Base-by-base conservation (phyloP, 2,113 vertebrate species). In the Alligator mississippiensis region DNA sequence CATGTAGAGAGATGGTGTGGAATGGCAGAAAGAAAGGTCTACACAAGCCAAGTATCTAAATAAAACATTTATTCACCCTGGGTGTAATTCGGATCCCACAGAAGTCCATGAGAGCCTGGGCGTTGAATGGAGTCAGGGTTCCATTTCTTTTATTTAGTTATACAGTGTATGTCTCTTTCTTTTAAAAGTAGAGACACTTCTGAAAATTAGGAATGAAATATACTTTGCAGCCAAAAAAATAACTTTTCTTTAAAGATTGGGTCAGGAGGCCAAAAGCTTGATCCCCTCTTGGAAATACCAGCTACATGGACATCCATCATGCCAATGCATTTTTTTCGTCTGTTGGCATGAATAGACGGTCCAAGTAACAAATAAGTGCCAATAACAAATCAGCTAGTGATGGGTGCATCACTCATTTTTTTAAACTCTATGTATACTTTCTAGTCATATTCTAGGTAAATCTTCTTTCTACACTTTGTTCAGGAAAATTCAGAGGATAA, bases 161-260 rank as follows among this genome's bases (percentile, higher is more conserved):
- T 86, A 87, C 54, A 55, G 74, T 27, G 28, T 34, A 34, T 81
- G 34, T 78, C 38, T 87, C 59, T 30, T 59, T 81, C 76, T 89
- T 83, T 87, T 68, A 78, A 89, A 80, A 55, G 55, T 57, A 84
- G 55, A 68, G 89, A 91, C 59, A 87, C 38, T 6, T 78, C 93
- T 68, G 62, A 95, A 91, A 84, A 89, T 74, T 34, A 75, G 89
- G n/a, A 88, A 82, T 85, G 87, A 89, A 87, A 90, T 83, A 14
- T 64, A 93, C 79, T 80, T 64, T 80, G 21, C 34, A 80, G 80
- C 83, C 28, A 89, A 21, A n/a, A 62, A 16, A 18, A 38, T 3
- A 7, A 47, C 16, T 58, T 55, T 61, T 74, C 63, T 83, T 22
- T 10, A 77, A 89, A 91, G 16, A 18, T 5, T 58, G 70, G 5